Conservation (phyloP, 2,113 vertebrate species). For the Paradisaea rubra region DNA sequence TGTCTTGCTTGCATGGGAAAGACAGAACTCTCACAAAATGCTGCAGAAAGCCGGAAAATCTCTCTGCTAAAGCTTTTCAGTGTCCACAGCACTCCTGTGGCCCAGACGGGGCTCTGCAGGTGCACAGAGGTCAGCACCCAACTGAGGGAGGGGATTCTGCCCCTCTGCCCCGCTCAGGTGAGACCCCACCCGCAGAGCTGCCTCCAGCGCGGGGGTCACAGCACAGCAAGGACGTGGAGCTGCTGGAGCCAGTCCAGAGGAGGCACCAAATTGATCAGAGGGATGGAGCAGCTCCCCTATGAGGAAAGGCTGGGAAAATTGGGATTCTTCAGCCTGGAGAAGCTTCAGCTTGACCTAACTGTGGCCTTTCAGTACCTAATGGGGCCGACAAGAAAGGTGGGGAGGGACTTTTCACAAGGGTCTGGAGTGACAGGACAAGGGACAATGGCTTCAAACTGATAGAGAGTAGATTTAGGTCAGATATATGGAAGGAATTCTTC, state of each 20-base stretch:
- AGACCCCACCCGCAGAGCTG: neutral
- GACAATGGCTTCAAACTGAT: neutral
- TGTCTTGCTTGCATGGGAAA: too few species aligned
- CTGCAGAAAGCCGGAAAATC: too few species aligned
- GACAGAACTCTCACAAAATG: too few species aligned
- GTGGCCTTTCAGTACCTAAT: neutral
- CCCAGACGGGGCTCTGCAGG: neutral
- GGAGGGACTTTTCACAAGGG: neutral
- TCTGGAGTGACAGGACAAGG: neutral
- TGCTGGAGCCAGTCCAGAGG: neutral
- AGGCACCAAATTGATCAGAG: neutral
- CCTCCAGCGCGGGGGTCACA: fast-evolving
- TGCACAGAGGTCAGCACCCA: neutral
- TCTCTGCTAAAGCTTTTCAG: too few species aligned
- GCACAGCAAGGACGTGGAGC: neutral
- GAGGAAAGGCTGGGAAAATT: neutral
- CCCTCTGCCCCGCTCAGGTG: neutral
- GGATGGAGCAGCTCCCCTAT: neutral
- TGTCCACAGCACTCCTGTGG: neutral
- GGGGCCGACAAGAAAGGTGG: neutral
- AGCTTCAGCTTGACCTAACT: neutral
- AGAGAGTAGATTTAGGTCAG: neutral
- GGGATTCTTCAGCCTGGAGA: neutral
- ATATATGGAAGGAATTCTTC: neutral
- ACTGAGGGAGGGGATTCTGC: neutral